phyloP scores from a whole-genome alignment of 2,888 invertebrate genomes.

The Thumatha senex region DNA sequence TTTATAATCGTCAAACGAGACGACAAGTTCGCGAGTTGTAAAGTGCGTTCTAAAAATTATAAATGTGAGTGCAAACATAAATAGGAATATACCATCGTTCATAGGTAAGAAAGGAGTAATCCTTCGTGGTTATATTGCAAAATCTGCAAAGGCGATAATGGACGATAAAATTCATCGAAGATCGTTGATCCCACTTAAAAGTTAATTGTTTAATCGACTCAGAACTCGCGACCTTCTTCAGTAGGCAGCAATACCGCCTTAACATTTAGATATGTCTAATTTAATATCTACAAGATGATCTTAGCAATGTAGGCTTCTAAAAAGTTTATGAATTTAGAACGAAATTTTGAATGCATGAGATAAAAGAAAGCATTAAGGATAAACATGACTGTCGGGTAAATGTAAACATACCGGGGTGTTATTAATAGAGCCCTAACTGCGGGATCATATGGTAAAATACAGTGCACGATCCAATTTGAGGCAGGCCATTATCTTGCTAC shows the following conservation, averaged over 20 bases:
- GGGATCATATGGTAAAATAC: slow-evolving; percentile 53
- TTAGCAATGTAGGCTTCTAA: not conserved
- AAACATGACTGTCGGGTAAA: slow-evolving; percentile 70
- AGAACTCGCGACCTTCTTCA: slow-evolving; percentile 45
- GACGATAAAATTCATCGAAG: slow-evolving; percentile 51
- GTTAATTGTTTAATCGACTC: slow-evolving; percentile 66
- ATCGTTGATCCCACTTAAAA: slow-evolving; percentile 75
- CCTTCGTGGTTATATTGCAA: slow-evolving; percentile 48
- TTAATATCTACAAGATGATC: not conserved
- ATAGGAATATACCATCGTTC: slow-evolving; percentile 18
- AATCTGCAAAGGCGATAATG: slow-evolving; percentile 53
- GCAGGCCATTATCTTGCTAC: slow-evolving; percentile 35
- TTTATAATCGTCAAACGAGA: slow-evolving; percentile 31
- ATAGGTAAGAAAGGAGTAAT: slow-evolving; percentile 39
- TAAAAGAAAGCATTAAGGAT: slow-evolving; percentile 58
- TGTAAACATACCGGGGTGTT: slow-evolving; percentile 65
- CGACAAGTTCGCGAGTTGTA: slow-evolving; percentile 51
- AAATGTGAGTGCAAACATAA: slow-evolving; percentile 43
- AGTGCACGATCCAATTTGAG: slow-evolving; percentile 37
- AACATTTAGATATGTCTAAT: slow-evolving; percentile 3
- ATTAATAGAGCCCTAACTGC: slow-evolving; percentile 65
- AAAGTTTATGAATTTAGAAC: slow-evolving; percentile 13
- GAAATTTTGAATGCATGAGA: slow-evolving; percentile 33
- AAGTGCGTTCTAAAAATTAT: slow-evolving; percentile 47
- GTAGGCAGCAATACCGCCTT: slow-evolving; percentile 16